Evolutionary conservation across 2,888 invertebrate species (phyloP).

Genomic region (Brachylomia viminalis): DNA sequence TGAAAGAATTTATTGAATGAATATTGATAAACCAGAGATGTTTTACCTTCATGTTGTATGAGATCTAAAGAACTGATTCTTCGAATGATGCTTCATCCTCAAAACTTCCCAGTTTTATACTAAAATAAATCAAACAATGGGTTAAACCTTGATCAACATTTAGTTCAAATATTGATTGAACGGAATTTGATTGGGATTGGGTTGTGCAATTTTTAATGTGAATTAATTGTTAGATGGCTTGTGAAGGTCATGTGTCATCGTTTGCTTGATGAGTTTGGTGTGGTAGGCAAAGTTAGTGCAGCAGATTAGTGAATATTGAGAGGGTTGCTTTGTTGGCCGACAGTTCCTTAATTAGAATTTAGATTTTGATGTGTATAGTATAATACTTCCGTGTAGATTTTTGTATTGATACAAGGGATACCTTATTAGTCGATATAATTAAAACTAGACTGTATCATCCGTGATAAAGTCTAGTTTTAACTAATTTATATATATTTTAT

Average conservation of each 20-base stretch:
- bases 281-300: background rate
- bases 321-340: background rate
- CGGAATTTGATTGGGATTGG: slow-evolving; percentile 59
- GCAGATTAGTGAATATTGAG: background rate
- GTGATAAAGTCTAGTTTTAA: too few relatives aligned
- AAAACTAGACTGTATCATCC: background rate
- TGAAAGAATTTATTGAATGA: background rate
- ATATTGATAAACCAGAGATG: background rate
- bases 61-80: slow-evolving; percentile 77
- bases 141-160: slow-evolving; percentile 67
- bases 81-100: slow-evolving; percentile 75
- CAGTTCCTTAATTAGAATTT: background rate
- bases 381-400: background rate
- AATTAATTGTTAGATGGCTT: slow-evolving; percentile 40
- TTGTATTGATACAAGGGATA: too few relatives aligned
- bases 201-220: slow-evolving; percentile 67
- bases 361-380: background rate
- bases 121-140: slow-evolving; percentile 75
- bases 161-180: slow-evolving; percentile 64
- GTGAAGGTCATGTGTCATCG: slow-evolving; percentile 58
- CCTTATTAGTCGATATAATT: background rate
- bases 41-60: slow-evolving; percentile 85
- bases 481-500: too few relatives aligned
- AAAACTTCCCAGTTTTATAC: slow-evolving; percentile 77
- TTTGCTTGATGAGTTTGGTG: slow-evolving; percentile 11